Conservation (phyloP, 2,797 vertebrate genomes). For the Odontamblyopus rebecca region DNA sequence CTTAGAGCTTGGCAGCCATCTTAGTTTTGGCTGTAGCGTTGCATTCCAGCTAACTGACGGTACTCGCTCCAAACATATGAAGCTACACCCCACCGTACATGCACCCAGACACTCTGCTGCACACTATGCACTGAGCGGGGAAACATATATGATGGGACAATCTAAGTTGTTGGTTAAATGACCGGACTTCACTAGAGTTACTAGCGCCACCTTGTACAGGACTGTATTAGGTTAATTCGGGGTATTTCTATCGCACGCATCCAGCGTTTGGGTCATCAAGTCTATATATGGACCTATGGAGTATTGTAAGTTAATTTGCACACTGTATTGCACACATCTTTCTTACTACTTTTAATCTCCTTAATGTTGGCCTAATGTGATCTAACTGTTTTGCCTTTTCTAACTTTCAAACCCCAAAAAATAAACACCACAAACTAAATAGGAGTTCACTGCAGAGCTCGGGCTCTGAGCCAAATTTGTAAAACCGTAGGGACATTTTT, state of each 20-base stretch:
- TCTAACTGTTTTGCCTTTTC: constrained; percentile 22
- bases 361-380: constrained; percentile 37
- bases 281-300: neutral
- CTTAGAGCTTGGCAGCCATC: constrained; percentile 97
- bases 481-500: constrained; percentile 29
- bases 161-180: constrained; percentile 71
- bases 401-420: constrained; percentile 30
- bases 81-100: constrained; percentile 54
- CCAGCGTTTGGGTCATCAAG: constrained; percentile 17
- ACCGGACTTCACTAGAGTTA: constrained; percentile 60
- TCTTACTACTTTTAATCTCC: constrained; percentile 5
- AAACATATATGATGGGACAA: constrained; percentile 73
- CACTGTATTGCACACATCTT: constrained; percentile 23
- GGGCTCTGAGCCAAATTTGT: constrained; percentile 29
- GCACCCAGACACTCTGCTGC: constrained; percentile 63
- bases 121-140: constrained; percentile 57
- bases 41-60: constrained; percentile 84
- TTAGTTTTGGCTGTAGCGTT: constrained; percentile 87
- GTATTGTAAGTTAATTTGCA: constrained; percentile 10
- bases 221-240: constrained; percentile 53
- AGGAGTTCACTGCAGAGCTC: constrained; percentile 36
- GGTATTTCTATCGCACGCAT: constrained; percentile 37
- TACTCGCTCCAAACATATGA: constrained; percentile 75
- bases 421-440: constrained; percentile 12
- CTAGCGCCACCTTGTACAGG: constrained; percentile 45